Evolutionary conservation across 2,888 invertebrate species (phyloP), one percentile per base, ranked within the genome.

Genomic region (Hirtodrosophila confusa): DNA sequence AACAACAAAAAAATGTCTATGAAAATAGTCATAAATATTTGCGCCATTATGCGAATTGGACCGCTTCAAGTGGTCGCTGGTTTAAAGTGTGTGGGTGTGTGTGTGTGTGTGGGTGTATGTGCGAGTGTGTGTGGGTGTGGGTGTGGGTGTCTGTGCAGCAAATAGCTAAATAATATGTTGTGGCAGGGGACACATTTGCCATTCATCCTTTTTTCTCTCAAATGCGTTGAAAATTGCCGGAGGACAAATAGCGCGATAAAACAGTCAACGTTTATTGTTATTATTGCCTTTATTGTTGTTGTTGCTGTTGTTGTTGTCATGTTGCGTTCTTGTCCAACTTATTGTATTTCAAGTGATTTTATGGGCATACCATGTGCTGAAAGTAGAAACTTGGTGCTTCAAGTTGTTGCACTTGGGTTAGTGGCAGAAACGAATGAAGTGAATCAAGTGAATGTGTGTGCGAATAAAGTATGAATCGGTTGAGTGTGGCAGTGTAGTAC

Each of bases 1-100:
- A 39, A 9, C 36, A 37, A 49, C 6, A 27, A 5, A 27, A 56
- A 57, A 56, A 61, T 35, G 66, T 48, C 58, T 48, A 63, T 62
- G 67, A 73, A 79, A 85, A 85, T 73, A 73, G 86, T 85, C 86
- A 87, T 82, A 87, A 82, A 82, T 82, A 87, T 82, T 75, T 86
- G 68, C 58, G 68, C 75, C 71, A 78, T 80, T 86, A 84, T 84
- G 80, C 65, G 78, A 73, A 62, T 68, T 66, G 78, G 66, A 60
- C 57, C 62, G 64, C 37, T 74, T 86, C 61, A 69, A 80, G 87
- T 84, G 86, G 80, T 43, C 63, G 51, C 54, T 41, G 45, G 7
- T 6, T n/a, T 39, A 31, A 35, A 24, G 43, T 44, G 55, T 58
- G 40, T n/a, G 66, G 23, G 23, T 27, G 44, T 9, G 9, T 23